Evolutionary conservation across 2,113 vertebrate species (phyloP).

Genomic region (Antidorcas marsupialis): DNA sequence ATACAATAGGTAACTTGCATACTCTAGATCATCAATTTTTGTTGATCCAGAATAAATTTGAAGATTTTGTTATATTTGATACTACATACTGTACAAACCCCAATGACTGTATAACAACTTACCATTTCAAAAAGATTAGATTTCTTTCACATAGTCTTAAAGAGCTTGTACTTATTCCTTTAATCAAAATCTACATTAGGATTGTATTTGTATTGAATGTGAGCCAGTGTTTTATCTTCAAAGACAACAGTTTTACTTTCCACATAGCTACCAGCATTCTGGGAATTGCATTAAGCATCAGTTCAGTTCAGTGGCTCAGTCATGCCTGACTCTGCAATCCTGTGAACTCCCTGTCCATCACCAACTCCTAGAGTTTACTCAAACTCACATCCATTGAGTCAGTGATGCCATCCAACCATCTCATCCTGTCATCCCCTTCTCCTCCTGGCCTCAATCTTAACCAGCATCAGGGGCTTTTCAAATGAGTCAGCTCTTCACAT

Average conservation of each 20-base stretch:
- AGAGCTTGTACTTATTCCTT: not conserved
- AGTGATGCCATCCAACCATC: not conserved
- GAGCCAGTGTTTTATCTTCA: not conserved
- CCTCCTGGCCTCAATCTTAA: not conserved
- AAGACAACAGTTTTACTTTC: not conserved
- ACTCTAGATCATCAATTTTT: not conserved
- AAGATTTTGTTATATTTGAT: not conserved
- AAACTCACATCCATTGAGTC: not conserved
- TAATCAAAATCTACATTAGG: not conserved
- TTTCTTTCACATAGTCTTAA: not conserved
- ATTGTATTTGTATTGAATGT: not conserved
- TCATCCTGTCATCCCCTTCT: not conserved
- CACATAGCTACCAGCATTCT: not conserved
- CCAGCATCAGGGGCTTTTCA: not conserved
- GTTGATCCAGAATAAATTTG: not conserved
- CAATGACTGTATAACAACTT: not conserved
- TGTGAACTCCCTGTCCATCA: not conserved
- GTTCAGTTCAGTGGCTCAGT: not conserved
- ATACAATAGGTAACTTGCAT: not conserved
- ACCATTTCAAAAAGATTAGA: not conserved
- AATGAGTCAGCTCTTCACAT: not conserved
- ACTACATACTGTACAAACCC: not conserved
- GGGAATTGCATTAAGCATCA: not conserved
- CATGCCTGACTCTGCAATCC: not conserved
- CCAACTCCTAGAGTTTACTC: not conserved